Evolutionary conservation across 2,113 vertebrate genomes (phyloP).

Genomic region (Gallinago paraguaiae): DNA sequence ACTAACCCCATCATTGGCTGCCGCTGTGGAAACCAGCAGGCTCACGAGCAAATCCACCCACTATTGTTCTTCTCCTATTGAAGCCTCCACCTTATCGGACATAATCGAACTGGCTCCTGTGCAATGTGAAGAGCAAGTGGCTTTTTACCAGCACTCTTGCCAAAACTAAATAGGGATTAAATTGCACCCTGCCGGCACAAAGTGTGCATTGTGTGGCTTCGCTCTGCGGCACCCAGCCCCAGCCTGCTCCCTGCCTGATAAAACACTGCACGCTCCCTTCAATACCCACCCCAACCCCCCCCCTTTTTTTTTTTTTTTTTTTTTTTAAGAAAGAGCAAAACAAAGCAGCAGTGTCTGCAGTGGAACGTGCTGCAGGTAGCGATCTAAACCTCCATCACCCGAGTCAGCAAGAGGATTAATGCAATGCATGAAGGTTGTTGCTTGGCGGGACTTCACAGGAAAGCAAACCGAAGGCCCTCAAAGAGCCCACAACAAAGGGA

Average conservation of each 20-base stretch:
- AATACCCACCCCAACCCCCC: background rate
- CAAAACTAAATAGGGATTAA: constrained; percentile 45
- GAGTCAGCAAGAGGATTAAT: constrained; percentile 24
- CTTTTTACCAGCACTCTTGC: constrained; percentile 9
- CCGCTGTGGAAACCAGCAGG: constrained; percentile 46
- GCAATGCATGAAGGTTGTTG: background rate
- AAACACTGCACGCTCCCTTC: background rate
- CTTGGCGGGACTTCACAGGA: constrained; percentile 59
- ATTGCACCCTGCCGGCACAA: constrained; percentile 62
- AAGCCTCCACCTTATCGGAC: background rate
- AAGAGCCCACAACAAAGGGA: constrained; percentile 58
- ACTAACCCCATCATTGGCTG: constrained; percentile 31
- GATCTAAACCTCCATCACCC: constrained; percentile 27
- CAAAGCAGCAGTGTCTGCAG: constrained; percentile 16
- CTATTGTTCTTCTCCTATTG: background rate
- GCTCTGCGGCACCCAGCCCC: background rate
- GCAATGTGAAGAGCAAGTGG: constrained; percentile 19
- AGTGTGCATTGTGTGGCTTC: constrained; percentile 36
- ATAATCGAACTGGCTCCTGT: background rate
- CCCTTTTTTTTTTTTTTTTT: background rate
- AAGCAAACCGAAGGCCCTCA: background rate
- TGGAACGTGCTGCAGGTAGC: constrained; percentile 71
- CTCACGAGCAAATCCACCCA: constrained; percentile 23
- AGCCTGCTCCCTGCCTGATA: background rate
- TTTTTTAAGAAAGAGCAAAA: background rate